A percentile compares a stretch with the other conserved stretches of the same genome.
Conservation (phyloP, 2,888 invertebrate genomes). For the Salticus scenicus region DNA sequence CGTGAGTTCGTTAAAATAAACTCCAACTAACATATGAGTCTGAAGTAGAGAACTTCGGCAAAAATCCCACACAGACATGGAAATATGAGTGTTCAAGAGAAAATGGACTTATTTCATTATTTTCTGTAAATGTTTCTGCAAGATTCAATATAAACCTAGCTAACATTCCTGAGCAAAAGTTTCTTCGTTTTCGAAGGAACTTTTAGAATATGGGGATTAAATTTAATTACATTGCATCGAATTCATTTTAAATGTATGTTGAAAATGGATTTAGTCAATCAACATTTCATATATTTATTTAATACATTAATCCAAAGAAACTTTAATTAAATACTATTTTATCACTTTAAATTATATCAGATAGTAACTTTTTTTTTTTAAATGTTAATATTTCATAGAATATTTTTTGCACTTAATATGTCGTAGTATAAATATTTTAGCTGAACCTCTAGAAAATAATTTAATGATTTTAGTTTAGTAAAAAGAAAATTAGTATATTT, state of each 20-base stretch:
- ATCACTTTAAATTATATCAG: no score
- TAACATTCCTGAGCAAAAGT: background rate
- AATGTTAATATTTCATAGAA: no score
- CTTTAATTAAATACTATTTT: no score
- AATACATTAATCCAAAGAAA: background rate
- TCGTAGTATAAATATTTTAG: no score
- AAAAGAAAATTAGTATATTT: no score
- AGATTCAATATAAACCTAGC: background rate
- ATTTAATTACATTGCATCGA: background rate
- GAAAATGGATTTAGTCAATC: background rate
- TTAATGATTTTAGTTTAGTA: no score
- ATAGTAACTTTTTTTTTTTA: no score
- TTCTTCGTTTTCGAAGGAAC: background rate
- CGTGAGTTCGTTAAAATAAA: background rate
- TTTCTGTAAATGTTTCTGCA: background rate
- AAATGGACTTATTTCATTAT: background rate
- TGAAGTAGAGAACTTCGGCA: background rate
- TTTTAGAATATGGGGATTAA: background rate
- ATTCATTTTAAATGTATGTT: background rate
- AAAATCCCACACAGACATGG: background rate
- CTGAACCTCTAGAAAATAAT: no score
- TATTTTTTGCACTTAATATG: no score
- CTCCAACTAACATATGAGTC: background rate
- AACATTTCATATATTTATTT: background rate
- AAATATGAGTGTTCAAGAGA: background rate